Evolutionary conservation across 2,113 vertebrate genomes (phyloP).

Genomic region (Himantopus leucocephalus): DNA sequence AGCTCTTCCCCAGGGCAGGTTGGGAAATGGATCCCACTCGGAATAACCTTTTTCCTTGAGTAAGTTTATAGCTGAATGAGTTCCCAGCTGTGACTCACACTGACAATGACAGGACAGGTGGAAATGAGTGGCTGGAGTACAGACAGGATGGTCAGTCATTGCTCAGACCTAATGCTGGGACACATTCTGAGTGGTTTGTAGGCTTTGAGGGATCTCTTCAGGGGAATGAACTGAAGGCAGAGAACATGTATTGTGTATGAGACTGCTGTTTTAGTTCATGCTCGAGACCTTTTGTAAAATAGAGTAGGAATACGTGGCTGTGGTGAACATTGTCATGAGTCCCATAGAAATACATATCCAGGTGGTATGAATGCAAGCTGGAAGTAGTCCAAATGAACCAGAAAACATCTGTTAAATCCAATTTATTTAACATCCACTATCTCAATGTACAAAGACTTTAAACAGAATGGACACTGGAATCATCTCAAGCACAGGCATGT

Average conservation of each 20-base stretch:
- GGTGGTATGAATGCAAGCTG: background rate
- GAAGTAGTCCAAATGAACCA: background rate
- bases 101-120: background rate
- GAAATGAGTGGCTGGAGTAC: background rate
- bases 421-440: background rate
- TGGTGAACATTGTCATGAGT: background rate
- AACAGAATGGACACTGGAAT: background rate
- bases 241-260: background rate
- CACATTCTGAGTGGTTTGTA: background rate
- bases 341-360: background rate
- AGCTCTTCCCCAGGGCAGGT: background rate
- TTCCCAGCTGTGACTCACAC: background rate
- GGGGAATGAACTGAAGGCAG: background rate
- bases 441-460: background rate
- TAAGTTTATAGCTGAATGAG: background rate
- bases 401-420: background rate
- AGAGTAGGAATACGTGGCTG: background rate
- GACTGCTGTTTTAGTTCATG: background rate
- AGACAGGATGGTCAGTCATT: background rate
- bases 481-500: background rate
- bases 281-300: background rate
- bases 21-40: background rate
- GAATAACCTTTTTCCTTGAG: background rate
- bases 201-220: background rate
- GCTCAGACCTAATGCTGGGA: background rate